Evolutionary conservation across 2,888 invertebrate species (phyloP).

Genomic region (Mellilla xanthometata): DNA sequence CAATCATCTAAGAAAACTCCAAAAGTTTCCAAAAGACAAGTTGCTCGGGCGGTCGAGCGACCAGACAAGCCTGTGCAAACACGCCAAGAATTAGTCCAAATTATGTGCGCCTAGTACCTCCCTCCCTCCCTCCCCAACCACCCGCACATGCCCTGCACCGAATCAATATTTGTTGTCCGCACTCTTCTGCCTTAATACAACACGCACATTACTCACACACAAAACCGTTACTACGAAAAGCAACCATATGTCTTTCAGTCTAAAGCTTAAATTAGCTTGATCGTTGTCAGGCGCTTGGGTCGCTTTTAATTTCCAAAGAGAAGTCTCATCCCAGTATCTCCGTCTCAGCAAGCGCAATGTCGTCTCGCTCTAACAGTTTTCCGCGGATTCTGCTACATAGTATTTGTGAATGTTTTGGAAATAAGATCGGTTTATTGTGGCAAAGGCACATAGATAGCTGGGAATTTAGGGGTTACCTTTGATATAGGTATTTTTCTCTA

Average conservation of each 20-base stretch:
- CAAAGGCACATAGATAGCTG: no score
- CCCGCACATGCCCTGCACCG: slow-evolving; percentile 60
- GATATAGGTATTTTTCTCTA: no score
- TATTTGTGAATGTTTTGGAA: slow-evolving; percentile 38
- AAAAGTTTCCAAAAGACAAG: slow-evolving; percentile 64
- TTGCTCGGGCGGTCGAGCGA: slow-evolving; percentile 59
- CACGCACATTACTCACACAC: slow-evolving; percentile 76
- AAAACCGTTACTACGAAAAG: slow-evolving; percentile 17
- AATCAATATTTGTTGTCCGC: slow-evolving; percentile 83
- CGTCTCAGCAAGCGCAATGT: slow-evolving; percentile 75
- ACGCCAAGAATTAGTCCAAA: slow-evolving; percentile 81
- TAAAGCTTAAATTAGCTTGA: neutral
- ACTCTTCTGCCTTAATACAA: slow-evolving; percentile 81
- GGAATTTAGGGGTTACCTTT: no score
- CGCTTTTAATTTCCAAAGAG: slow-evolving; percentile 34
- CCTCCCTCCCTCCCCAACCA: slow-evolving; percentile 38
- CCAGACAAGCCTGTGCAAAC: slow-evolving; percentile 79
- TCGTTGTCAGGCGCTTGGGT: slow-evolving; percentile 33
- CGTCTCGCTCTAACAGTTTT: slow-evolving; percentile 74
- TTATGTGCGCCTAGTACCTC: slow-evolving; percentile 66
- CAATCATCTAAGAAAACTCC: slow-evolving; percentile 24
- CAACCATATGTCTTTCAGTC: slow-evolving; percentile 1
- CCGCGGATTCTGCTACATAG: slow-evolving; percentile 55
- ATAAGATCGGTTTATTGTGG: slow-evolving; percentile 24
- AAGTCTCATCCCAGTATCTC: slow-evolving; percentile 71